These are phyloP conservation scores for Phasia obesa DNA, from an alignment of 2,888 invertebrate species.

Conservation along the genomic window DNA sequence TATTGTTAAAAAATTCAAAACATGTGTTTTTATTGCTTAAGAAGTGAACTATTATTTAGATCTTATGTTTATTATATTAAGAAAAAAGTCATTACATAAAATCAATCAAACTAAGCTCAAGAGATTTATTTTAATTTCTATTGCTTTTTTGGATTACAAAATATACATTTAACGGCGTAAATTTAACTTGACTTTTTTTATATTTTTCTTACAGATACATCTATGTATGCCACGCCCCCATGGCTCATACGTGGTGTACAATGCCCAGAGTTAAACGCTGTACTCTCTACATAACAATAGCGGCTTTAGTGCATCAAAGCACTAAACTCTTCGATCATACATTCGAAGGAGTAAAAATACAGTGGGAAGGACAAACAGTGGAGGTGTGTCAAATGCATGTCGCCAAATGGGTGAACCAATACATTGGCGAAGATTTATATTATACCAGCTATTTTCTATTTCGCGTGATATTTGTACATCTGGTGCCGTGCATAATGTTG, in stretches of 20 bases:
- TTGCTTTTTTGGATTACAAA: too few species aligned
- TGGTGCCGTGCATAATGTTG: slow-evolving; percentile 93
- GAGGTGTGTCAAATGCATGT: slow-evolving; percentile 87
- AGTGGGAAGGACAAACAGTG: slow-evolving; percentile 87
- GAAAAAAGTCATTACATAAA: too few species aligned
- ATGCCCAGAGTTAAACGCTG: slow-evolving; percentile 90
- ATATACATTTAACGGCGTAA: too few species aligned
- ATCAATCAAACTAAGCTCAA: too few species aligned
- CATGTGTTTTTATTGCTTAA: too few species aligned
- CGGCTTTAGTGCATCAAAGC: slow-evolving; percentile 91
- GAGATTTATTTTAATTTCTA: too few species aligned
- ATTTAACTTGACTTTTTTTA: too few species aligned
- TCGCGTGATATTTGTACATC: slow-evolving; percentile 94
- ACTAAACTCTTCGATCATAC: slow-evolving; percentile 91
- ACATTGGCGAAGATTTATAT: slow-evolving; percentile 88
- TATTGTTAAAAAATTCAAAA: too few species aligned
- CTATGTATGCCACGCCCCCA: slow-evolving; percentile 95
- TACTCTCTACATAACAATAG: slow-evolving; percentile 89
- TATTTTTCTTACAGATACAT: slow-evolving; percentile 85
- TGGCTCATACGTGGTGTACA: slow-evolving; percentile 91
- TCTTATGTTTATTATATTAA: too few species aligned
- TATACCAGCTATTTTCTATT: slow-evolving; percentile 92
- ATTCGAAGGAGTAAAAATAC: slow-evolving; percentile 85
- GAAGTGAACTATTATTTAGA: too few species aligned
- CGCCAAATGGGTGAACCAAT: slow-evolving; percentile 88